phyloP scores from a whole-genome alignment of 2,888 invertebrate species.

The Seira musarum region DNA sequence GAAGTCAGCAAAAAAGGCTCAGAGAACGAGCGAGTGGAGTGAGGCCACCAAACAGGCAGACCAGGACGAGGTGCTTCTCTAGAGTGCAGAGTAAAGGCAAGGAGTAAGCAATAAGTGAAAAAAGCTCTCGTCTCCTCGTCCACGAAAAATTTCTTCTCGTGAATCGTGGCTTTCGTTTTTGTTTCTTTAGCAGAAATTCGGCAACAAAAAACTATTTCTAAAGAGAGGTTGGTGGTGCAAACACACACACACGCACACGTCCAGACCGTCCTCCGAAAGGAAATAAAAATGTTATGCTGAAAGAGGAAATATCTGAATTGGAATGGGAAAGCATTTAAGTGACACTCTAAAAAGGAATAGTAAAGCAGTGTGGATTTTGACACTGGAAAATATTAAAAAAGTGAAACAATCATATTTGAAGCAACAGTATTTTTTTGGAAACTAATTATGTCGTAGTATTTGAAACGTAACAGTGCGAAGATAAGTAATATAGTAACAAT shows the following conservation, averaged over 20 bases:
- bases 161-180: slow-evolving; percentile 9
- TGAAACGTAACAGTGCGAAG: neutral
- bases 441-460: neutral
- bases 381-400: neutral
- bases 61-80: slow-evolving; percentile 44
- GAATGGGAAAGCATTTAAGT: neutral
- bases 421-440: neutral
- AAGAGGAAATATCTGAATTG: neutral
- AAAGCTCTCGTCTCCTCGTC: slow-evolving; percentile 32
- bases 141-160: slow-evolving; percentile 15
- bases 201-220: slow-evolving; percentile 14
- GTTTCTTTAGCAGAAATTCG: slow-evolving; percentile 9
- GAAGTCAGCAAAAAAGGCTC: slow-evolving; percentile 31
- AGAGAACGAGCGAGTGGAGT: slow-evolving; percentile 24
- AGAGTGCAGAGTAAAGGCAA: slow-evolving; percentile 29
- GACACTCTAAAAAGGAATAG: neutral
- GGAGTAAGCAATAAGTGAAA: slow-evolving; percentile 29
- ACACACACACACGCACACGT: slow-evolving; percentile 14
- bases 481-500: neutral
- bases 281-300: neutral
- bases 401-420: neutral
- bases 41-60: slow-evolving; percentile 57
- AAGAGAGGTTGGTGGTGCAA: slow-evolving; percentile 10
- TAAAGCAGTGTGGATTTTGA: neutral
- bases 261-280: neutral